A percentile compares a stretch with the other conserved stretches of the same genome.
These are phyloP conservation scores for Aptenodytes patagonicus DNA, from an alignment of 2,113 vertebrate species.

Conservation along the genomic window DNA sequence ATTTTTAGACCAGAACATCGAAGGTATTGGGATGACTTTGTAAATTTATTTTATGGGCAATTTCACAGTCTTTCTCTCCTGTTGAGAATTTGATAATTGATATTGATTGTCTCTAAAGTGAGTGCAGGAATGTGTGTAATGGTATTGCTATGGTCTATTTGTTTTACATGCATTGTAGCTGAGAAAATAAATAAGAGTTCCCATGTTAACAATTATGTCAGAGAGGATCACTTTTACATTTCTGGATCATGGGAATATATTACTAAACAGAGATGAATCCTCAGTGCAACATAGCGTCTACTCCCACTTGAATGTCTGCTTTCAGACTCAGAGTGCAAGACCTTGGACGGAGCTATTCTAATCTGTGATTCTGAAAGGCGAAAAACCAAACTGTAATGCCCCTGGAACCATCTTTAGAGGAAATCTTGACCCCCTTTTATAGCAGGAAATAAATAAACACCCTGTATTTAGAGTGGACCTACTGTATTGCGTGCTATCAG, in stretches of 20 bases:
- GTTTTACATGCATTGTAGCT: slow-evolving; percentile 46
- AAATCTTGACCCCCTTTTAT: not conserved
- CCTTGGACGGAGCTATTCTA: not conserved
- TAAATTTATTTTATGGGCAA: slow-evolving; percentile 61
- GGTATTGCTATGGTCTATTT: slow-evolving; percentile 59
- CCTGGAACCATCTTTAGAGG: not conserved
- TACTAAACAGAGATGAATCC: not conserved
- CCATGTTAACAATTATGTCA: slow-evolving; percentile 46
- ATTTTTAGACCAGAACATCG: not conserved
- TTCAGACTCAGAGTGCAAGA: not conserved
- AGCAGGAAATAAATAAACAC: not conserved
- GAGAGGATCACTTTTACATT: slow-evolving; percentile 5
- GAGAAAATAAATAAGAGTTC: slow-evolving; percentile 56
- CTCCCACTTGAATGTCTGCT: not conserved
- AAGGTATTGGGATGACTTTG: slow-evolving; percentile 30
- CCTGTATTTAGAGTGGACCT: not conserved
- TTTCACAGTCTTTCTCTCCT: slow-evolving; percentile 53
- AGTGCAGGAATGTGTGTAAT: slow-evolving; percentile 60
- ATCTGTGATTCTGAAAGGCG: not conserved
- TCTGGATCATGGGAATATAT: not conserved
- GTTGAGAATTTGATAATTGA: slow-evolving; percentile 63
- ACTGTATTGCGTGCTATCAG: not conserved
- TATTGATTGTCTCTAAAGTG: slow-evolving; percentile 65
- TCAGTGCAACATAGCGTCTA: not conserved
- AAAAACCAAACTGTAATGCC: not conserved